These are phyloP conservation scores for Drosophila burlai DNA, from an alignment of 1,140 invertebrate species.

Conservation along the genomic window DNA sequence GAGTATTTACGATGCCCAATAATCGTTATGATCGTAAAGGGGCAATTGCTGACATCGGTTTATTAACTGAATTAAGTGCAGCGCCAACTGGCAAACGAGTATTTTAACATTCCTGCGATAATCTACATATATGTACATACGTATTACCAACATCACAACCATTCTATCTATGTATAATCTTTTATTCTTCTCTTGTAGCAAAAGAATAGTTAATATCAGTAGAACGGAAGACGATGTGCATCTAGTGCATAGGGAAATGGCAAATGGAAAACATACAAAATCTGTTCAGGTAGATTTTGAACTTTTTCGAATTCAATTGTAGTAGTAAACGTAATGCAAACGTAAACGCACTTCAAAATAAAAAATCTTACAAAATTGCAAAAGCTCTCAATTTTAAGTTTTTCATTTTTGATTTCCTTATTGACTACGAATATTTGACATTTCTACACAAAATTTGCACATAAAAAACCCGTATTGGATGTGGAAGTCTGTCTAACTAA, in stretches of 20 bases:
- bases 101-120: slow-evolving; percentile 12
- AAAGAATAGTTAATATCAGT: slow-evolving; percentile 90
- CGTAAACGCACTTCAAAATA: slow-evolving; percentile 47
- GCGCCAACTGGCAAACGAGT: slow-evolving; percentile 34
- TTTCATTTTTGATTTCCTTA: slow-evolving; percentile 69
- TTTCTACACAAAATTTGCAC: slow-evolving; percentile 40
- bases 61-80: slow-evolving; percentile 5
- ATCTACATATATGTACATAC: slow-evolving; percentile 17
- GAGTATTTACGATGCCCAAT: slow-evolving; percentile 18
- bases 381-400: slow-evolving; percentile 64
- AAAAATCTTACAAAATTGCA: slow-evolving; percentile 50
- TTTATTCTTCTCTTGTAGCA: slow-evolving; percentile 87
- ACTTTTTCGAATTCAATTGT: slow-evolving; percentile 67
- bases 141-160: slow-evolving; percentile 43
- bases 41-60: neutral
- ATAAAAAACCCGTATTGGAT: slow-evolving; percentile 31
- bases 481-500: slow-evolving; percentile 30
- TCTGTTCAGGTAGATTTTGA: slow-evolving; percentile 88
- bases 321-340: slow-evolving; percentile 52
- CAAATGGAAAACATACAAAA: slow-evolving; percentile 89
- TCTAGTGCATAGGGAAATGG: slow-evolving; percentile 88
- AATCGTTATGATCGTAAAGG: slow-evolving; percentile 8
- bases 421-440: slow-evolving; percentile 35
- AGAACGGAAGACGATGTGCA: slow-evolving; percentile 90
- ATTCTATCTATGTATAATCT: slow-evolving; percentile 74